Evolutionary conservation across 2,797 vertebrate genomes (phyloP).

Genomic region (Sorex maritimensis): DNA sequence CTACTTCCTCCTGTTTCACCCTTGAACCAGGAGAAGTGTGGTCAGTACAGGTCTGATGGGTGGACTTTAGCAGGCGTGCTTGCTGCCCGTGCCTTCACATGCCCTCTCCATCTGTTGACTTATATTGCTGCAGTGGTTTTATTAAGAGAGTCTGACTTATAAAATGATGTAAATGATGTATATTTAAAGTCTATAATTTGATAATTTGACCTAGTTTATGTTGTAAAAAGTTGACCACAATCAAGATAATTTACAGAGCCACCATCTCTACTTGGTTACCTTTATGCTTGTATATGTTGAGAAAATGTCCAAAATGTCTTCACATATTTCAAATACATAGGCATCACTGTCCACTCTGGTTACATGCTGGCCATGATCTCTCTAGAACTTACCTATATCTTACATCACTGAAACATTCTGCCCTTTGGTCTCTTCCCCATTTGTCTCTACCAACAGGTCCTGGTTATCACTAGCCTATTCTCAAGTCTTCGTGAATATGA

Average conservation of each 20-base stretch:
- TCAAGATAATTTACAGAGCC: neutral
- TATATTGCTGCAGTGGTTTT: neutral
- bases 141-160: neutral
- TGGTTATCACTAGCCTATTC: slow-evolving; percentile 17
- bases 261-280: neutral
- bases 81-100: neutral
- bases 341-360: neutral
- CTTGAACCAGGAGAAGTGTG: neutral
- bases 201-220: neutral
- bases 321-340: neutral
- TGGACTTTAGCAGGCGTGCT: no score
- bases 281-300: neutral
- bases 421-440: neutral
- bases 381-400: neutral
- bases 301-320: neutral
- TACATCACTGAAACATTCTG: neutral
- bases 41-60: no score
- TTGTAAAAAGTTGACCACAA: neutral
- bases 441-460: neutral
- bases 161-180: neutral
- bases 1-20: neutral
- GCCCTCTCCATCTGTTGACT: neutral
- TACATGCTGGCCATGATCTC: neutral
- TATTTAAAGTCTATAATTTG: neutral
- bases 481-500: neutral